phyloP scores from a whole-genome alignment of 2,113 vertebrate species.

The Macquaria australasica region DNA sequence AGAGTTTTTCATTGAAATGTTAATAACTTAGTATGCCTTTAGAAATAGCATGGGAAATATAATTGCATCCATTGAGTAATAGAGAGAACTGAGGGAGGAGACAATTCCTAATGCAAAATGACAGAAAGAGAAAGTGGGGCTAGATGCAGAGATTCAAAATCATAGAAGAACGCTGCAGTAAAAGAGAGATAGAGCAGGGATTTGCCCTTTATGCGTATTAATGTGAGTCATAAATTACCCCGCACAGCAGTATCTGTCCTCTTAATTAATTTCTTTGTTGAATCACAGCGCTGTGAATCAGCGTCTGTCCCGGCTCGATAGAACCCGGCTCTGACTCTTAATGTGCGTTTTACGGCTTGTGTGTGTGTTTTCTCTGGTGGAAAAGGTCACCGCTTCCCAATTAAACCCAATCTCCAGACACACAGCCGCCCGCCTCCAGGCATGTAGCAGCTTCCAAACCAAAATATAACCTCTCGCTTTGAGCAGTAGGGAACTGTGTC shows the following conservation, averaged over 20 bases:
- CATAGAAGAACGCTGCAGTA: not conserved
- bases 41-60: not conserved
- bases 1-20: not conserved
- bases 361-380: constrained; percentile 59
- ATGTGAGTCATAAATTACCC: constrained; percentile 59
- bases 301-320: constrained; percentile 35
- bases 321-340: constrained; percentile 30
- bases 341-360: constrained; percentile 55
- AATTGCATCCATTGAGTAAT: not conserved
- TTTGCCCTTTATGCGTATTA: constrained; percentile 50
- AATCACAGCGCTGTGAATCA: constrained; percentile 49
- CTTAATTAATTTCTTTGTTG: constrained; percentile 67
- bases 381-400: constrained; percentile 75
- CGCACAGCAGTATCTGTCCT: constrained; percentile 42
- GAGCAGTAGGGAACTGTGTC: constrained; percentile 36
- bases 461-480: constrained; percentile 36
- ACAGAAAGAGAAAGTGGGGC: constrained; percentile 14
- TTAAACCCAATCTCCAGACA: constrained; percentile 61
- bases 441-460: constrained; percentile 33
- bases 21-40: not conserved
- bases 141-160: constrained; percentile 13
- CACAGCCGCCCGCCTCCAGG: constrained; percentile 29
- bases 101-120: not conserved
- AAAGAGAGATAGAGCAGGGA: not conserved
- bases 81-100: not conserved